A percentile compares a stretch with the other conserved stretches of the same genome.
These are phyloP conservation scores for Macrobrachium rosenbergii DNA, from an alignment of 1,140 invertebrate genomes.

Conservation along the genomic window DNA sequence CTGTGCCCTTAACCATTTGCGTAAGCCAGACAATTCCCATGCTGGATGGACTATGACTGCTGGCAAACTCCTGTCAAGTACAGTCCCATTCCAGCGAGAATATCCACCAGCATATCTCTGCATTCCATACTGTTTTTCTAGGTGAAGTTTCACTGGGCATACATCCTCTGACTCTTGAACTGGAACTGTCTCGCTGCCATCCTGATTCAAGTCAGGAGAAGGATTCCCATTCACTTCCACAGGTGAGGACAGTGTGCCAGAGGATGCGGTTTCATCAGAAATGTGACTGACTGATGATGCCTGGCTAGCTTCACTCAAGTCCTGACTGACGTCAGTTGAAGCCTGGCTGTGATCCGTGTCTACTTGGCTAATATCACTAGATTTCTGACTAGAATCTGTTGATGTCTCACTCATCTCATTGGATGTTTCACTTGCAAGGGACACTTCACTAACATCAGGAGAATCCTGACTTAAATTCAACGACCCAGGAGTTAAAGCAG, in stretches of 20 bases:
- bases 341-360: slow-evolving; percentile 27
- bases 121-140: slow-evolving; percentile 37
- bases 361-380: slow-evolving; percentile 39
- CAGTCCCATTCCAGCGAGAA: slow-evolving; percentile 34
- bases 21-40: slow-evolving; percentile 48
- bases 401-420: background rate
- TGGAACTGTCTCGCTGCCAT: background rate
- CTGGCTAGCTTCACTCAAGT: slow-evolving; percentile 24
- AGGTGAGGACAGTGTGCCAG: no score
- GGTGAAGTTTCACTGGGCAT: slow-evolving; percentile 21
- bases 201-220: background rate
- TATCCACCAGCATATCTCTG: slow-evolving; percentile 33
- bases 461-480: slow-evolving; percentile 31
- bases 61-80: slow-evolving; percentile 35
- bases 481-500: no score
- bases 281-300: background rate
- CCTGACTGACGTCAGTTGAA: slow-evolving; percentile 37
- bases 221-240: slow-evolving; percentile 1
- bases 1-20: slow-evolving; percentile 34
- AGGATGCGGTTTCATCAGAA: no score
- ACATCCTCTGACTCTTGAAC: background rate
- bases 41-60: slow-evolving; percentile 47
- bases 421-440: background rate
- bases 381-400: slow-evolving; percentile 27
- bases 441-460: slow-evolving; percentile 14